Conservation (phyloP, 2,113 vertebrate species). For the Mesitornis unicolor region DNA sequence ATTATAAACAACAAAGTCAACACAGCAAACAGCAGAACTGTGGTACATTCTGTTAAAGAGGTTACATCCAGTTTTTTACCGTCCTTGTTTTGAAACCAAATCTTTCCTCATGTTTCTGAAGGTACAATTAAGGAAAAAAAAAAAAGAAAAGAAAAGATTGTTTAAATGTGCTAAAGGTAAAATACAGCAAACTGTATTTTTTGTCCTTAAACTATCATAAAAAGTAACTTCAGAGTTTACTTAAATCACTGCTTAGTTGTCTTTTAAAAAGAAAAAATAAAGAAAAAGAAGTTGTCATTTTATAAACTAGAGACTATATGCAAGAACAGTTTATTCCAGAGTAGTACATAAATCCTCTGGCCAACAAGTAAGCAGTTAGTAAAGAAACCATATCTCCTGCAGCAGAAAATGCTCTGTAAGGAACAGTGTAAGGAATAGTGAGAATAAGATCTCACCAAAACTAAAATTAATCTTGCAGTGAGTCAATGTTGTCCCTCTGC, state of each 20-base stretch:
- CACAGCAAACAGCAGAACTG: constrained; percentile 75
- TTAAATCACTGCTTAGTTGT: constrained; percentile 23
- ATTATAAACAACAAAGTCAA: constrained; percentile 70
- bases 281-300: background rate
- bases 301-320: background rate
- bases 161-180: constrained; percentile 71
- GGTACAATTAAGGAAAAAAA: constrained; percentile 1
- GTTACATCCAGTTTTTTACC: constrained; percentile 62
- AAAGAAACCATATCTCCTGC: background rate
- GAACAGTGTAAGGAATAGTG: background rate
- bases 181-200: constrained; percentile 75
- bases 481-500: background rate
- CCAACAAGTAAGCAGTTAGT: background rate
- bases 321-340: background rate
- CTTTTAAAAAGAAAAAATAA: constrained; percentile 8
- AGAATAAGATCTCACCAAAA: background rate
- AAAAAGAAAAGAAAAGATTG: background rate
- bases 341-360: background rate
- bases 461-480: background rate
- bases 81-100: constrained; percentile 34
- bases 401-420: background rate
- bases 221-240: constrained; percentile 30
- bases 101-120: constrained; percentile 46
- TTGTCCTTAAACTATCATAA: constrained; percentile 64
- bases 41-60: constrained; percentile 61